phyloP scores from a whole-genome alignment of 2,888 invertebrate genomes.

The Lithosia quadra region DNA sequence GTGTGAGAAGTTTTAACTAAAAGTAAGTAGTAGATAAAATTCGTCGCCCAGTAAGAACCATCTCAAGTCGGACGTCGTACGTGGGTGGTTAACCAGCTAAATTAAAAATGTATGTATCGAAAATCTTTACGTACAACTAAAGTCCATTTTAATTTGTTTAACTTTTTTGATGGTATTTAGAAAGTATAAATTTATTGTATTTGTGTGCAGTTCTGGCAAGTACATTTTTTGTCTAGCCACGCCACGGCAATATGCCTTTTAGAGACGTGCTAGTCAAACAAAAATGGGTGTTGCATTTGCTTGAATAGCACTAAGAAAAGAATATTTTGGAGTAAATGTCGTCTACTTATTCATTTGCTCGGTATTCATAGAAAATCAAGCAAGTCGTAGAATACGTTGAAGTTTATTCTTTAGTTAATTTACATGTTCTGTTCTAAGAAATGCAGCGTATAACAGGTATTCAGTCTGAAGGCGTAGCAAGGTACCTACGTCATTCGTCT shows the following conservation, averaged over 20 bases:
- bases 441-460: neutral
- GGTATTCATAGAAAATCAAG: conserved; percentile 14
- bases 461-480: neutral
- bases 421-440: conserved; percentile 17
- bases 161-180: conserved; percentile 42
- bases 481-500: neutral
- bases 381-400: conserved; percentile 18
- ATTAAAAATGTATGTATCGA: conserved; percentile 46
- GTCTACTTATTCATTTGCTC: conserved; percentile 15
- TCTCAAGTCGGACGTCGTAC: conserved; percentile 60
- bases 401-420: conserved; percentile 9
- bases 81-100: conserved; percentile 62
- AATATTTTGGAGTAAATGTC: neutral
- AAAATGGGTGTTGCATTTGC: neutral
- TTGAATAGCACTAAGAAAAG: neutral
- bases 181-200: conserved; percentile 42
- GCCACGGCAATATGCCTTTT: neutral
- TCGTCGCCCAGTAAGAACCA: conserved; percentile 54
- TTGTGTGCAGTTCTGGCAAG: conserved; percentile 28
- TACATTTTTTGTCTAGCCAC: conserved; percentile 15
- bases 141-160: conserved; percentile 32
- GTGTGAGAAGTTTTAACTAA: conserved; percentile 39
- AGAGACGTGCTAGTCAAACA: neutral
- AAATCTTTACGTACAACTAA: conserved; percentile 14
- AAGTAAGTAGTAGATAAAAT: conserved; percentile 62